These are phyloP conservation scores for Rattus norvegicus DNA, from an alignment of 2,113 vertebrate genomes.

Conservation along the genomic window GRCr8 NC_086029.1:19707001-19707500, in stretches of 20 bases:
- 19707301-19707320: background rate
- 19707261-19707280: no score
- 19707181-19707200: background rate
- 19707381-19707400: background rate
- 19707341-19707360: background rate
- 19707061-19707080: background rate
- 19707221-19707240: background rate
- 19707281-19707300: background rate
- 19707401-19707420: background rate
- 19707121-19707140: no score
- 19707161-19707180: background rate
- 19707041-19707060: no score
- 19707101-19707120: background rate
- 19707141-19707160: no score
- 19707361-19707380: background rate
- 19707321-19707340: background rate
- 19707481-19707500: background rate
- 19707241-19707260: background rate
- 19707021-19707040: no score
- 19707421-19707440: background rate
- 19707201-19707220: background rate
- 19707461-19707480: background rate
- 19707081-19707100: background rate
- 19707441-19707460: background rate
- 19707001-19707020: background rate